Base-by-base conservation (phyloP, 2,888 invertebrate species). In the Agriopis aurantiaria region DNA sequence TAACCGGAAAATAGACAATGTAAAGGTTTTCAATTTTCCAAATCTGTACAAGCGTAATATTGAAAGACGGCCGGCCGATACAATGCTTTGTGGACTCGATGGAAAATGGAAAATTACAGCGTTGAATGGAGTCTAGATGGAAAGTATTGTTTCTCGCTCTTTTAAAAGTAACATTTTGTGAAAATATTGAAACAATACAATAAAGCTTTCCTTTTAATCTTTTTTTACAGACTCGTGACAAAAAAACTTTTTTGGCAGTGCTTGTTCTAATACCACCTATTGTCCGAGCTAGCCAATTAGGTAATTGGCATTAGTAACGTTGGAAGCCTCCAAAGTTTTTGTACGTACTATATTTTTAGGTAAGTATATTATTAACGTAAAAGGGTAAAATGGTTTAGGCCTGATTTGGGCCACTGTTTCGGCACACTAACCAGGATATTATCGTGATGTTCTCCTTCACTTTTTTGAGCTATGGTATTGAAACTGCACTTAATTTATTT, bases 121-220 rank as follows among this genome's bases (percentile, higher is more conserved):
- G n/a, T 5, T 61, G 17, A 49, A 67, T 62, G 33, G 1, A 45
- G 51, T 62, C 60, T 51, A 67, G 67, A 41, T 57, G 1, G 23
- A 52, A 62, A 57, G 41, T 23, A 45, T 56, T 57, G 43, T 62
- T 46, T 48, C 46, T 33, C 61, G 46, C 55, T 69, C 49, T 65
- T 51, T 17, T 33, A 11, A 7, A 23, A 53, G 1, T 2, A 43
- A 4, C 8, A n/a, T 33, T 56, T 56, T 53, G 11, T 12, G 7
- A 12, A 33, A 53, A 53, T 56, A 10, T 43, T 14, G 14, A 43
- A 43, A 43, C 56, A 56, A 43, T 41, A 14, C 14, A 11, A 51
- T 8, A 4, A n/a, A 14, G 14, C 5, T 56, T 56, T 43, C 40
- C 12, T 56, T 41, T 56, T 43, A 33, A 7, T 12, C 33, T 51